phyloP scores from a whole-genome alignment of 1,140 invertebrate species.

The Cydia pomonella region DNA sequence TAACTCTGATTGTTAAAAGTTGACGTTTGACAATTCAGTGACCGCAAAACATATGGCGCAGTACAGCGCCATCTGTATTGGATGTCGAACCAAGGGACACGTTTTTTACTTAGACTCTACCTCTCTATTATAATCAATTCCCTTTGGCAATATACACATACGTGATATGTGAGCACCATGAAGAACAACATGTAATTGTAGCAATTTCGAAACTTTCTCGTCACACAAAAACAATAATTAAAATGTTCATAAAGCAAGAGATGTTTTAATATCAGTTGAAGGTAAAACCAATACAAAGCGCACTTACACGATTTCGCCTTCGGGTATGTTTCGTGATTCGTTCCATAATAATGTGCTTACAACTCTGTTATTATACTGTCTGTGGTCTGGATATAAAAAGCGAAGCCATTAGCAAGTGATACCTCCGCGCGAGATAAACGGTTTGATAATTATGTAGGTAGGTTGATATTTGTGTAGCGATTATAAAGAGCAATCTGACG shows the following conservation, averaged over 20 bases:
- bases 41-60: too few relatives aligned
- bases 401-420: conserved; percentile 35
- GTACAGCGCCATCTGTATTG: too few relatives aligned
- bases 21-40: too few relatives aligned
- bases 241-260: conserved; percentile 23
- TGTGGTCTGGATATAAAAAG: conserved; percentile 33
- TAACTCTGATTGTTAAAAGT: too few relatives aligned
- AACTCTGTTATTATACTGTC: conserved; percentile 41
- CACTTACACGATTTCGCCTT: conserved; percentile 31
- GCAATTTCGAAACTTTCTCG: conserved; percentile 20
- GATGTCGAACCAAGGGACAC: too few relatives aligned
- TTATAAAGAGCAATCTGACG: conserved; percentile 16
- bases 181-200: conserved; percentile 1
- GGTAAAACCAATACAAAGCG: conserved; percentile 31
- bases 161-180: background rate
- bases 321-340: conserved; percentile 31
- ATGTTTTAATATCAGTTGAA: conserved; percentile 32
- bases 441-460: conserved; percentile 26
- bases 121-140: too few relatives aligned
- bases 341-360: conserved; percentile 29
- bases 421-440: conserved; percentile 24
- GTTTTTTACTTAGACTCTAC: too few relatives aligned
- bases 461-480: conserved; percentile 27
- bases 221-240: conserved; percentile 27
- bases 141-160: background rate